Percentiles rank a stretch among this genome's conserved stretches.
These are phyloP conservation scores for Caenorhabditis becei DNA, from an alignment of 2,888 invertebrate species.

Conservation along the genomic window DNA sequence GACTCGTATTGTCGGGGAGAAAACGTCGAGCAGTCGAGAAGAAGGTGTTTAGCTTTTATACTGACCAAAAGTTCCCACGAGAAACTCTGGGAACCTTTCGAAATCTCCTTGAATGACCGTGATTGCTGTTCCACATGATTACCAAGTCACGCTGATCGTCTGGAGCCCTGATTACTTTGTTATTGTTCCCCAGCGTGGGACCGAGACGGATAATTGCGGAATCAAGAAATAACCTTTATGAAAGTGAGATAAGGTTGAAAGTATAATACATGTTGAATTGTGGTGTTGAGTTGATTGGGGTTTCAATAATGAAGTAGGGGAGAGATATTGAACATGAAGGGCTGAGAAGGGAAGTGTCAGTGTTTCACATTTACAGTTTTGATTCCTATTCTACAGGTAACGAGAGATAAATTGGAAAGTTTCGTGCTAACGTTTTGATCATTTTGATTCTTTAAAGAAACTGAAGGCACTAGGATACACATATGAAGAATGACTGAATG, in stretches of 20 bases:
- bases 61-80: background rate
- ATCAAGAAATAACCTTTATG: constrained; percentile 17
- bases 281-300: background rate
- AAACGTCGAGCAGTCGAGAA: no score
- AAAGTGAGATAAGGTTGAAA: constrained; percentile 12
- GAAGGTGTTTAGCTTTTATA: background rate
- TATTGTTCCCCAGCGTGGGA: constrained; percentile 2
- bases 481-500: constrained; percentile 47
- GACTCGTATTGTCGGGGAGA: background rate
- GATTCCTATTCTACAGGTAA: background rate
- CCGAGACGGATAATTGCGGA: background rate
- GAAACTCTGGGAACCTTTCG: background rate
- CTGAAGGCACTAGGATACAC: constrained; percentile 58
- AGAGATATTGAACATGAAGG: background rate
- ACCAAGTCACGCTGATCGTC: background rate
- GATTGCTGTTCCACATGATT: background rate
- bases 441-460: background rate
- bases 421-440: background rate
- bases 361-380: background rate
- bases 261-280: constrained; percentile 36
- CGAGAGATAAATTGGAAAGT: background rate
- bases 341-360: background rate
- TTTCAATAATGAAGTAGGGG: background rate
- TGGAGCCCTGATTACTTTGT: constrained; percentile 5
- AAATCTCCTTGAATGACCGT: no score